phyloP scores from a whole-genome alignment of 2,113 vertebrate genomes.

The Scolopax mira region DNA sequence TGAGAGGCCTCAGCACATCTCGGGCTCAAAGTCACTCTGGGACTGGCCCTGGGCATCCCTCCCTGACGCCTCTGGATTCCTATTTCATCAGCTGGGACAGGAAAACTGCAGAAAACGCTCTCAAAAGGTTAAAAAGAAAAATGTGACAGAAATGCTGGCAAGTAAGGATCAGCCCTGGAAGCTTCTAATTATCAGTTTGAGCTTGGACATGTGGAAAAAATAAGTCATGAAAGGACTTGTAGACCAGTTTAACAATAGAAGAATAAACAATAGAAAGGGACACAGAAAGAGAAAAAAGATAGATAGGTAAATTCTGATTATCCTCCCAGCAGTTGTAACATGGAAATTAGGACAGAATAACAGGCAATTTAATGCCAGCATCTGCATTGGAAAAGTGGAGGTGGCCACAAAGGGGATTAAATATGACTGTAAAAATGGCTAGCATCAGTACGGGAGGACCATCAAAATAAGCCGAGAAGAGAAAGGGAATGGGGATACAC shows the following conservation, averaged over 20 bases:
- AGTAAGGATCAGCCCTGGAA: constrained; percentile 12
- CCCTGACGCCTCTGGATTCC: background rate
- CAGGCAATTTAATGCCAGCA: background rate
- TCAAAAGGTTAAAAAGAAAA: constrained; percentile 46
- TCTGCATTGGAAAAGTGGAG: background rate
- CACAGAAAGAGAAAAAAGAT: background rate
- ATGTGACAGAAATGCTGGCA: background rate
- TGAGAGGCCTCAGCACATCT: background rate
- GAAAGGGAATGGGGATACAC: background rate
- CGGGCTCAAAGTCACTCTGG: background rate
- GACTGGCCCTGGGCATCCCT: background rate
- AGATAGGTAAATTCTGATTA: background rate
- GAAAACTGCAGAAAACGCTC: background rate
- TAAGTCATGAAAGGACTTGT: constrained; percentile 25
- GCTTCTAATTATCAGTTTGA: constrained; percentile 29
- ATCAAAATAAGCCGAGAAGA: background rate
- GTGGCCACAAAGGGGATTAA: background rate
- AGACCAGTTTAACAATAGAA: no score
- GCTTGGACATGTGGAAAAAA: constrained; percentile 53
- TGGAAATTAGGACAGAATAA: background rate
- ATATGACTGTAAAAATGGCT: background rate
- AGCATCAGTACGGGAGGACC: background rate
- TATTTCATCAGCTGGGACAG: background rate
- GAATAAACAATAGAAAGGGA: background rate
- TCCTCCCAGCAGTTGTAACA: background rate